These are phyloP conservation scores for Drosophila nigrodunni DNA, from an alignment of 1,140 invertebrate genomes.

Conservation along the genomic window DNA sequence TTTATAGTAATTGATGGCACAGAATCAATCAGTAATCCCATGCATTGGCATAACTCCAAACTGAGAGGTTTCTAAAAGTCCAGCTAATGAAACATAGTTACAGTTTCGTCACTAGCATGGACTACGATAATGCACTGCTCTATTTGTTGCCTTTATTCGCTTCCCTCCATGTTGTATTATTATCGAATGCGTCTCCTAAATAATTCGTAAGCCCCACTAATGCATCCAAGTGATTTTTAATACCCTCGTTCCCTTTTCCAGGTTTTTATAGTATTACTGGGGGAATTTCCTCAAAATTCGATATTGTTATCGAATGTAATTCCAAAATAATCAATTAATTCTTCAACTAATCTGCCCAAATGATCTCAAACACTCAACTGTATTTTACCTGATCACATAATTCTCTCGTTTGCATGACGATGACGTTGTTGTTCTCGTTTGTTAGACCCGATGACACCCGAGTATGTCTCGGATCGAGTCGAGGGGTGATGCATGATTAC, in stretches of 20 bases:
- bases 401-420: conserved; percentile 11
- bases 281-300: background rate
- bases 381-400: conserved; percentile 1
- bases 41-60: no score
- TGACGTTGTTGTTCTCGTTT: conserved; percentile 19
- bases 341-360: background rate
- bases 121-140: no score
- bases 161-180: no score
- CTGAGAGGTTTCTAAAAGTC: no score
- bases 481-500: conserved; percentile 58
- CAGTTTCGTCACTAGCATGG: no score
- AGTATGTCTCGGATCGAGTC: background rate
- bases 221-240: background rate
- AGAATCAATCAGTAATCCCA: no score
- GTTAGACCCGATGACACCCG: background rate
- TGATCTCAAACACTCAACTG: background rate
- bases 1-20: no score
- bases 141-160: no score
- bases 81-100: no score
- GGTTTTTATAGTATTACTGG: background rate
- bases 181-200: no score
- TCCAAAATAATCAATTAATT: background rate
- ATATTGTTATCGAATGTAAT: background rate
- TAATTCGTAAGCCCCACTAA: background rate
- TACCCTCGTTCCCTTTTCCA: background rate